A percentile compares a stretch with the other conserved stretches of the same genome.
Conservation (phyloP, 2,113 vertebrate genomes). For the Pao palembangensis region DNA sequence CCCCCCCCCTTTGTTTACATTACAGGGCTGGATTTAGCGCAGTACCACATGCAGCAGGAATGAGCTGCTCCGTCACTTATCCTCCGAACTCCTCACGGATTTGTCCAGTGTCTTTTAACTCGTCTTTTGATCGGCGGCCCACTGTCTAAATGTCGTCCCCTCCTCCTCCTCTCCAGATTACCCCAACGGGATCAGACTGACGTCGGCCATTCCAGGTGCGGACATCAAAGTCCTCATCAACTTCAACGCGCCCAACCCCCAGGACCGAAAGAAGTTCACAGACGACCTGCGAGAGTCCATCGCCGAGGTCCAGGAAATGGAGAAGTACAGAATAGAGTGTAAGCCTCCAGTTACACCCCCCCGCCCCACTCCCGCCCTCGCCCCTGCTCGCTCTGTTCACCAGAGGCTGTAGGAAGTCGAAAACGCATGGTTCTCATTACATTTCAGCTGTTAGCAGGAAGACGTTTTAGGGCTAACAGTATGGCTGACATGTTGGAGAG, state of each 20-base stretch:
- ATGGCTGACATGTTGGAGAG: constrained; percentile 22
- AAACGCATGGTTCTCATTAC: constrained; percentile 50
- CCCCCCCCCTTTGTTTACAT: constrained; percentile 31
- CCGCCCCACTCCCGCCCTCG: background rate
- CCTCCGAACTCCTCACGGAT: constrained; percentile 28
- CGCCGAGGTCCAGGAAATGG: constrained; percentile 98
- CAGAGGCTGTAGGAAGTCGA: constrained; percentile 37
- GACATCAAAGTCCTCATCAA: constrained; percentile 97
- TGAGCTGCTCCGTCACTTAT: constrained; percentile 34
- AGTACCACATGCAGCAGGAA: constrained; percentile 18
- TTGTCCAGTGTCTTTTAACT: constrained; percentile 23
- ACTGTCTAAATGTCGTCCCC: constrained; percentile 32
- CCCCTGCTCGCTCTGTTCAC: constrained; percentile 7
- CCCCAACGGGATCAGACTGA: constrained; percentile 94
- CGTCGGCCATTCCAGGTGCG: constrained; percentile 91
- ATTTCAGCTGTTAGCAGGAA: constrained; percentile 36
- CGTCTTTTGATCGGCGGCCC: constrained; percentile 32
- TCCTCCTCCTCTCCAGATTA: constrained; percentile 79
- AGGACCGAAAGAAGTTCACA: constrained; percentile 98
- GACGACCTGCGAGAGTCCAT: constrained; percentile 95
- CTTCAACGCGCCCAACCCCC: constrained; percentile 97
- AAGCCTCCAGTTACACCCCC: constrained; percentile 62
- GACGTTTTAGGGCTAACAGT: constrained; percentile 47
- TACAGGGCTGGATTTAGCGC: constrained; percentile 25
- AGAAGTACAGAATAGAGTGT: constrained; percentile 99